Evolutionary conservation across 1,140 invertebrate genomes (phyloP).

Genomic region (Drosophila santomea): DNA sequence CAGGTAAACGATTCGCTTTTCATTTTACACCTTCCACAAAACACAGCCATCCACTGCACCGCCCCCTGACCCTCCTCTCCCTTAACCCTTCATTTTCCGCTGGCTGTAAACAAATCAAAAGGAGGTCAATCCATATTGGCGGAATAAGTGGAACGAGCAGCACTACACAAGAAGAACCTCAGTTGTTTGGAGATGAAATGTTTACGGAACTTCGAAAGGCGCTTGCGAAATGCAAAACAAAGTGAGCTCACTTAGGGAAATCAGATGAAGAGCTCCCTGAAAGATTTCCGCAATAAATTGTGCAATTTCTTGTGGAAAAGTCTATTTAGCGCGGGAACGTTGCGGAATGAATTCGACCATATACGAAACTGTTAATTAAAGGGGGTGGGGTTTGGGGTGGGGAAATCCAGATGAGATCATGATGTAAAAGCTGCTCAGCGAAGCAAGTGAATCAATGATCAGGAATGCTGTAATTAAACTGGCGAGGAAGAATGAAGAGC

Average conservation of each 20-base stretch:
- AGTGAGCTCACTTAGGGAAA: conserved; percentile 2
- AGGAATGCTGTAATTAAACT: conserved; percentile 20
- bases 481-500: not conserved
- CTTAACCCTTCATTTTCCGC: conserved; percentile 30
- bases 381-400: not conserved
- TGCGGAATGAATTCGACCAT: conserved; percentile 41
- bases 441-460: conserved; percentile 33
- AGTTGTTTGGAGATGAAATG: conserved; percentile 19
- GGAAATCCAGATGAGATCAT: conserved; percentile 21
- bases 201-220: conserved; percentile 28
- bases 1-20: conserved; percentile 64
- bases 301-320: conserved; percentile 1
- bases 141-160: conserved; percentile 35
- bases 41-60: conserved; percentile 27
- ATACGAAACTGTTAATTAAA: conserved; percentile 49
- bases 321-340: conserved; percentile 13
- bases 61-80: conserved; percentile 3
- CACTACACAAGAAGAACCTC: not conserved
- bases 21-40: conserved; percentile 70
- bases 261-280: not conserved
- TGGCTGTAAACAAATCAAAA: conserved; percentile 68
- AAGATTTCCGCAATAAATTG: conserved; percentile 7
- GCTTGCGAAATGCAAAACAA: conserved; percentile 38
- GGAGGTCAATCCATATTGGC: conserved; percentile 66
- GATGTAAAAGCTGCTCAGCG: conserved; percentile 9